Evolutionary conservation across 2,888 invertebrate species (phyloP).

Genomic region (Parnassius orleans): DNA sequence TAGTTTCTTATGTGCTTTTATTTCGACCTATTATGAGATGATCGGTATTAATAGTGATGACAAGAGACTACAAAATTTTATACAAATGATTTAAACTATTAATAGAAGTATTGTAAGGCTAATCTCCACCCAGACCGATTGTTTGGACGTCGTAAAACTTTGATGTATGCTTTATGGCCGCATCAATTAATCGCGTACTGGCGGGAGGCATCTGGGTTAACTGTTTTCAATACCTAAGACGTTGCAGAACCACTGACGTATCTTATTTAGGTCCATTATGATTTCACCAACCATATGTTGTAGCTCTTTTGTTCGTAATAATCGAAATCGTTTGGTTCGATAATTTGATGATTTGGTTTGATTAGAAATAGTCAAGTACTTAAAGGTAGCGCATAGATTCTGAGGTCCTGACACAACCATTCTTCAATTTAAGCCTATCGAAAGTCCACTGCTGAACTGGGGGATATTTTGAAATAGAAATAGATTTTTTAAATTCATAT

Average conservation of each 20-base stretch:
- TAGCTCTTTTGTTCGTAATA: background rate
- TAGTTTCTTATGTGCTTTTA: too few species aligned
- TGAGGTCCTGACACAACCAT: too few species aligned
- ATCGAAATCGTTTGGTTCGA: background rate
- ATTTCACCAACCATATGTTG: conserved; percentile 12
- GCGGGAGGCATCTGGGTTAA: conserved; percentile 59
- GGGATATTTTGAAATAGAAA: too few species aligned
- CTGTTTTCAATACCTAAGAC: conserved; percentile 59
- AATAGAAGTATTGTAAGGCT: conserved; percentile 48
- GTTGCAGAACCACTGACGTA: conserved; percentile 7
- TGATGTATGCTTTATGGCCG: conserved; percentile 74
- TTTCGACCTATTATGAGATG: too few species aligned
- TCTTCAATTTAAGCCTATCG: too few species aligned
- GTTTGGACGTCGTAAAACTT: conserved; percentile 69
- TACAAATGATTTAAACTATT: conserved; percentile 9
- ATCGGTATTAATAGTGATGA: too few species aligned
- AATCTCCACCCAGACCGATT: conserved; percentile 56
- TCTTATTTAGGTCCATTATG: conserved; percentile 11
- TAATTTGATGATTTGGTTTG: too few species aligned
- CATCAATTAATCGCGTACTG: conserved; percentile 66
- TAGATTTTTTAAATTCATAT: too few species aligned
- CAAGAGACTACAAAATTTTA: too few species aligned
- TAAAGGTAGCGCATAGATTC: too few species aligned
- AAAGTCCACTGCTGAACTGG: too few species aligned
- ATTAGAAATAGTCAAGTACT: too few species aligned